A percentile compares a stretch with the other conserved stretches of the same genome.
These are phyloP conservation scores for Euura lappo DNA, from an alignment of 1,140 invertebrate species.

Conservation along the genomic window DNA sequence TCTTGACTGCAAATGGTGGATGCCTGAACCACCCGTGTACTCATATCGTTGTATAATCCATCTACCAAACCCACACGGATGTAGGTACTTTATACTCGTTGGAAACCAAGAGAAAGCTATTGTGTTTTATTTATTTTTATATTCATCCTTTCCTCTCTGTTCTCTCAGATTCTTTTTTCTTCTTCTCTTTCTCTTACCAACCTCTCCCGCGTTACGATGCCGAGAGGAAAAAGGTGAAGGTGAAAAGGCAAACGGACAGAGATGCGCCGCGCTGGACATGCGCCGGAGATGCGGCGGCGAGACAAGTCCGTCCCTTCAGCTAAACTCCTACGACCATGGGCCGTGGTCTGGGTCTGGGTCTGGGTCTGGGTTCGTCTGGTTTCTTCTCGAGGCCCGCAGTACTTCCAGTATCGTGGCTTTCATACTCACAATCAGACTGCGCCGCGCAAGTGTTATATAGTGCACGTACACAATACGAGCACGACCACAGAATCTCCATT, in stretches of 20 bases:
- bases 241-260: not conserved
- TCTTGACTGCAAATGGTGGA: no score
- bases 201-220: not conserved
- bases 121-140: not conserved
- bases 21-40: no score
- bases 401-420: no score
- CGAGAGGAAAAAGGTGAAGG: conserved; percentile 1
- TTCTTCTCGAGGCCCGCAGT: not conserved
- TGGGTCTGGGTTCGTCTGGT: not conserved
- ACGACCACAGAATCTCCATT: not conserved
- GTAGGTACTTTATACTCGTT: not conserved
- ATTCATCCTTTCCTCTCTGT: not conserved
- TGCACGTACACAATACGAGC: no score
- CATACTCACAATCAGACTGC: no score
- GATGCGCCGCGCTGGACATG: not conserved
- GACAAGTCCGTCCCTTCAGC: not conserved
- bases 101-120: not conserved
- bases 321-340: not conserved
- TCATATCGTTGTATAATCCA: not conserved
- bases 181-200: not conserved
- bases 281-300: not conserved
- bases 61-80: not conserved
- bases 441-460: no score
- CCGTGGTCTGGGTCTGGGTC: not conserved
- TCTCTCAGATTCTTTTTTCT: not conserved